Evolutionary conservation across 1,140 invertebrate species (phyloP).

Genomic region (Dysdera silvatica): DNA sequence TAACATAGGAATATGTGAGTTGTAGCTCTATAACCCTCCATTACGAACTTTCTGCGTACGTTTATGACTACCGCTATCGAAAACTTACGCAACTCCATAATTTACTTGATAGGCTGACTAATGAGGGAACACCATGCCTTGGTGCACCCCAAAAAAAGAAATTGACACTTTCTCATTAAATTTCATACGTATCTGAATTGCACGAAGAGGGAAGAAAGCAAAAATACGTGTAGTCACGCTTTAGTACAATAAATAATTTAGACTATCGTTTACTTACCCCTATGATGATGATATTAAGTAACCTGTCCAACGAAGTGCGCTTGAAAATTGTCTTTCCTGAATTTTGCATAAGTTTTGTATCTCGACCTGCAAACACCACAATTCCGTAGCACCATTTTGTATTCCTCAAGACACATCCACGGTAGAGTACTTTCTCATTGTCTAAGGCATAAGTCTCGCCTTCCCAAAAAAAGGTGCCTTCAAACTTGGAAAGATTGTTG

Average conservation of each 20-base stretch:
- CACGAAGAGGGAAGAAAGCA: conserved; percentile 5
- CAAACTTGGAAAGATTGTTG: conserved; percentile 96
- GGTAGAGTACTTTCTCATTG: conserved; percentile 87
- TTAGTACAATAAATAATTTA: background rate
- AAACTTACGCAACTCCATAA: no score
- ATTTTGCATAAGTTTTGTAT: conserved; percentile 99
- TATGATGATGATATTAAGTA: conserved; percentile 96
- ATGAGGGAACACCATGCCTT: no score
- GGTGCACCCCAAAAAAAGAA: no score
- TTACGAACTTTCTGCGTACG: no score
- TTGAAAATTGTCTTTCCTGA: conserved; percentile 99
- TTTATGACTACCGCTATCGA: no score
- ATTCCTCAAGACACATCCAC: conserved; percentile 87
- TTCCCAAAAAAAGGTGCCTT: conserved; percentile 63
- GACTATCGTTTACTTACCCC: conserved; percentile 54
- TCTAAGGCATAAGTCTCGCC: conserved; percentile 68
- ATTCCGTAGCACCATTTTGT: conserved; percentile 96
- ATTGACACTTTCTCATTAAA: no score
- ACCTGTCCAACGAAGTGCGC: conserved; percentile 93
- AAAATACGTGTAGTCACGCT: conserved; percentile 4
- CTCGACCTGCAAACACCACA: conserved; percentile 93
- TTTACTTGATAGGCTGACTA: no score
- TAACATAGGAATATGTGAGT: no score
- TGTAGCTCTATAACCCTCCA: no score
- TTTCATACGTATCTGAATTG: no score